These are phyloP conservation scores for Ceyx melanurus DNA, from an alignment of 2,113 vertebrate genomes.

Conservation along the genomic window DNA sequence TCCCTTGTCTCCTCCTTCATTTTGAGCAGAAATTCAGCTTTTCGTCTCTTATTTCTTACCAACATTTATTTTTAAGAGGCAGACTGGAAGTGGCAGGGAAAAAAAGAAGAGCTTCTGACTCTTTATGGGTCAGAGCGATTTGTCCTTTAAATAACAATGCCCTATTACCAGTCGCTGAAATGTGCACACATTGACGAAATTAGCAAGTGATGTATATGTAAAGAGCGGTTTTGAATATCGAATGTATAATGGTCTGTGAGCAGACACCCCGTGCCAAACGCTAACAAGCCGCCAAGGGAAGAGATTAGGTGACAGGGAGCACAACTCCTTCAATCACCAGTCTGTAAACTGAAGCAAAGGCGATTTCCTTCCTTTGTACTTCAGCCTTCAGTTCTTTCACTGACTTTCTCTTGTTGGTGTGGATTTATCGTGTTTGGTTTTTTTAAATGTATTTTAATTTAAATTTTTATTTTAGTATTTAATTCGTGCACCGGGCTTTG, in stretches of 20 bases:
- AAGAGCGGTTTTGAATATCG: slow-evolving; percentile 84
- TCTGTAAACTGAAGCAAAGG: slow-evolving; percentile 75
- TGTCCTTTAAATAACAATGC: slow-evolving; percentile 72
- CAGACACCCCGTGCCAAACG: slow-evolving; percentile 81
- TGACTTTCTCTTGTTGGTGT: neutral
- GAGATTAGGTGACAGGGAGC: slow-evolving; percentile 84
- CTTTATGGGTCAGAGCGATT: slow-evolving; percentile 79
- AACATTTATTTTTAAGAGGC: slow-evolving; percentile 42
- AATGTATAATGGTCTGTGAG: slow-evolving; percentile 84
- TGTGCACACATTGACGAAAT: slow-evolving; percentile 83
- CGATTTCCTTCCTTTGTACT: slow-evolving; percentile 66
- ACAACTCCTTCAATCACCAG: slow-evolving; percentile 75
- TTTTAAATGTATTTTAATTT: neutral
- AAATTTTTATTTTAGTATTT: neutral
- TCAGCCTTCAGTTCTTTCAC: slow-evolving; percentile 13
- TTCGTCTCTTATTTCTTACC: neutral
- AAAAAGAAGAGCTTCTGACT: neutral
- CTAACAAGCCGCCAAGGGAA: slow-evolving; percentile 97
- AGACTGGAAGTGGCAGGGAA: neutral
- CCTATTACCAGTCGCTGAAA: slow-evolving; percentile 74
- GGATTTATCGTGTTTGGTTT: neutral
- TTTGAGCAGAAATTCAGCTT: slow-evolving; percentile 1
- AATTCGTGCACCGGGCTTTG: neutral
- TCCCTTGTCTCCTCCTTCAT: slow-evolving; percentile 5
- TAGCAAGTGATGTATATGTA: slow-evolving; percentile 90